Base-by-base conservation (phyloP, 2,113 vertebrate genomes). In the Corvus moneduloides region DNA sequence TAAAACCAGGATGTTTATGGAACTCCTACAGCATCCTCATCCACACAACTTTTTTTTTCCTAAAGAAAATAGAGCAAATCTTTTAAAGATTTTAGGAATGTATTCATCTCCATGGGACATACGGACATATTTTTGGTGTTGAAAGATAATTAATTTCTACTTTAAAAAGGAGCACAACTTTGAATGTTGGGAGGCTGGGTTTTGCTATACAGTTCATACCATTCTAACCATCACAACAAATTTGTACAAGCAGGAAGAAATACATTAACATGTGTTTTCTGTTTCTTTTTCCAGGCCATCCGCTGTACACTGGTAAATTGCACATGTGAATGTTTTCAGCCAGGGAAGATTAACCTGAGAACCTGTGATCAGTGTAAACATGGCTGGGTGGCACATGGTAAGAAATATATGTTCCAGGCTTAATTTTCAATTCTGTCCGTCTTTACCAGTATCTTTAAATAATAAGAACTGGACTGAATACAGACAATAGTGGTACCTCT, bases 321-420 rank as follows among this genome's bases (percentile, higher is more conserved):
- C 98, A 99, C 99, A 14, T 99, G 99, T 96, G 99, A 99, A 98
- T 99, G 99, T 98, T 99, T 99, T 98, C 99, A 99, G 97, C 99
- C 99, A 10, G 99, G 99, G 90, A 99, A 99, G 99, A 99, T 99
- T 98, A 99, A 99, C 98, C 98, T 99, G 97, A 98, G 99, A 97
- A 99, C 99, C 96, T 99, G 99, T 96, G 99, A 99, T 98, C 99
- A 99, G 97, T 99, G 99, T 98, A 99, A 99, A 98, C 99, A 99
- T 96, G 99, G 99, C 97, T 99, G 99, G 99, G 99, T 99, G 93
- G 99, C 99, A 97, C 99, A 99, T 62, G 99, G 99, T 99, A 97
- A 99, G 98, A 97, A 96, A 96, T 74, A 6, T 30, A 39, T 84
- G 16, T 77, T 85, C 54, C 20, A 43, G 52, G 30, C 52, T 89